Conservation (phyloP, 2,888 invertebrate species). For the Idaea dimidiata region DNA sequence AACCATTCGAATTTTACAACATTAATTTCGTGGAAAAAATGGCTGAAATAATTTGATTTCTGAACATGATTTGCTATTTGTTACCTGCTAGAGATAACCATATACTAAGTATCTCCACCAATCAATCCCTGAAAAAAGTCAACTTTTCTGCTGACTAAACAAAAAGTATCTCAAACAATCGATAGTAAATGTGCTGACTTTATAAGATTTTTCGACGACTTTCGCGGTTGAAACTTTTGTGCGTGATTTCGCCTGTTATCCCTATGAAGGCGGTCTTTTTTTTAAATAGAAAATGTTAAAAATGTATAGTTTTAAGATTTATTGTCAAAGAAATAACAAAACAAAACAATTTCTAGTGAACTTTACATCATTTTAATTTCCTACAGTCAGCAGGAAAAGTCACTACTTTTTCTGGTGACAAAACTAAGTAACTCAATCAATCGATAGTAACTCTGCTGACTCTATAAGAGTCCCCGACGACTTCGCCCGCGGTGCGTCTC, state of each 20-base stretch:
- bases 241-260: no score
- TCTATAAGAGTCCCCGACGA: constrained; percentile 68
- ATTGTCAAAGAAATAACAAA: no score
- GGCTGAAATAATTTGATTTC: no score
- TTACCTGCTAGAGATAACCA: no score
- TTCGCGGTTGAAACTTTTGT: no score
- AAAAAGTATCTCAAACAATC: constrained; percentile 40
- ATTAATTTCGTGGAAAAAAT: background rate
- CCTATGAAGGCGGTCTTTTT: no score
- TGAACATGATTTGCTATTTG: no score
- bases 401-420: background rate
- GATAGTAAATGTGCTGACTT: constrained; percentile 58
- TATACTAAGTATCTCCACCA: background rate
- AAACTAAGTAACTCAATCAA: constrained; percentile 27
- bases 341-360: no score
- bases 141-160: background rate
- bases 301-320: no score
- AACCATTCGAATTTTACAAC: background rate
- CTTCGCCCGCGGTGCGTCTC: constrained; percentile 50
- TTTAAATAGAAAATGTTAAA: no score
- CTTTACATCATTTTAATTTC: no score
- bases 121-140: background rate
- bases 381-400: no score
- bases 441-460: constrained; percentile 63
- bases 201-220: constrained; percentile 68